These are phyloP conservation scores for Cottoperca gobio DNA, from an alignment of 2,797 vertebrate species.

Conservation along the genomic window DNA sequence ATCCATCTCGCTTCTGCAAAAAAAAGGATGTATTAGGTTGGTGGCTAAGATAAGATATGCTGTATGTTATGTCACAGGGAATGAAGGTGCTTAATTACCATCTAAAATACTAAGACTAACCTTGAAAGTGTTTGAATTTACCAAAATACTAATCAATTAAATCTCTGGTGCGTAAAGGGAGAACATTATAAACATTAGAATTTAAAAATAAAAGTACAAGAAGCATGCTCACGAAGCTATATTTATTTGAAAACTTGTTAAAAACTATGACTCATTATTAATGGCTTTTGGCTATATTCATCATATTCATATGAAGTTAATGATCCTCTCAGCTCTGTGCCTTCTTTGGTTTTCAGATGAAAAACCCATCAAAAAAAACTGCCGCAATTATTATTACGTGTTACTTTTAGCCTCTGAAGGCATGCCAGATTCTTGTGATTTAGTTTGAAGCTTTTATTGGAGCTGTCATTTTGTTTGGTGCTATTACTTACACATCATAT, in stretches of 20 bases:
- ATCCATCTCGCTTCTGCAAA: conserved; percentile 30
- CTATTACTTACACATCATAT: conserved; percentile 12
- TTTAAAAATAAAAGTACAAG: conserved; percentile 14
- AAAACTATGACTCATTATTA: conserved; percentile 15
- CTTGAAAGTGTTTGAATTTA: not conserved
- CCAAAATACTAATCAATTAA: conserved; percentile 12
- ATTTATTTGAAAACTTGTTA: conserved; percentile 20
- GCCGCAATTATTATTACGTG: not conserved
- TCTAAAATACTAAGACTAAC: conserved; percentile 12
- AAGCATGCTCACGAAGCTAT: not conserved
- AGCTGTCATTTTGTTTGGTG: conserved; percentile 16
- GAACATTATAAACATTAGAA: conserved; percentile 3
- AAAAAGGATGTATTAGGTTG: conserved; percentile 9
- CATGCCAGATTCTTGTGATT: not conserved
- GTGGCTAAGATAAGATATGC: conserved; percentile 30
- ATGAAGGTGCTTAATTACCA: no score
- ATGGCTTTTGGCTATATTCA: conserved; percentile 5
- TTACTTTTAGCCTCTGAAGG: conserved; percentile 18
- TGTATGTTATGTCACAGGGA: conserved; percentile 25
- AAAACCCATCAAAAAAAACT: conserved; percentile 25
- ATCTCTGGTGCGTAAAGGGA: not conserved
- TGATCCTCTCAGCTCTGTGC: conserved; percentile 15
- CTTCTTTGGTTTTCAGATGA: conserved; percentile 22
- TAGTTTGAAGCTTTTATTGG: conserved; percentile 22
- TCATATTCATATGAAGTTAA: conserved; percentile 35